Evolutionary conservation across 2,888 invertebrate species (phyloP), one percentile per base, ranked within the genome.

Genomic region (Tetropium fuscum): DNA sequence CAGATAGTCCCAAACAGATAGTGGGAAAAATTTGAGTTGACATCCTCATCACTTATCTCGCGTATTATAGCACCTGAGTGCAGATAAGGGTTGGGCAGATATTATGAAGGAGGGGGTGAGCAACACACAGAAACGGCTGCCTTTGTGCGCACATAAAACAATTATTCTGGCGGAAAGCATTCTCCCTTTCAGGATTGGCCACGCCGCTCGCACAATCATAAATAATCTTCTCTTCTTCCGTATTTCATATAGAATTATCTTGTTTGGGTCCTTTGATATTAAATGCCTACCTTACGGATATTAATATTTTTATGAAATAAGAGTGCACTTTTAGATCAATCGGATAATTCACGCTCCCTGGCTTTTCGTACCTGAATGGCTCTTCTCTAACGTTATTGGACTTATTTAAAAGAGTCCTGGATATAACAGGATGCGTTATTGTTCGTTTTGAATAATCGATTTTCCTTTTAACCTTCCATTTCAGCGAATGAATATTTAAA

Each of bases 81-180:
- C 54, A 43, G 53, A 57, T 53, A 49, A 64, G 64, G 65, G 68
- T 56, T 53, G 60, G 58, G 60, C 65, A 43, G 59, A 41, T n/a
- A n/a, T 41, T 40, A 27, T 15, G 27, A 20, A 18, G 59, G 57
- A 51, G 58, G 60, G 60, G 65, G 68, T 57, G 64, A 53, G 40
- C 59, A 47, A 47, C 64, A 68, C 64, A 71, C 59, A 68, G 68
- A 66, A 69, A 68, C 64, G 63, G 66, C 73, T 70, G 68, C 77
- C 73, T 75, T 80, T 80, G 79, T 80, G 63, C 70, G 72, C 69
- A 74, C 71, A 81, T 80, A 80, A 81, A 80, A 81, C 80, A 81
- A 81, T 81, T 80, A 80, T 79, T 78, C 80, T 79, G 78, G 79
- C 78, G 80, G 78, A 80, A 80, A 78, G 74, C 76, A 74, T 75